Evolutionary conservation across 2,888 invertebrate species (phyloP), one percentile per base, ranked within the genome.

Genomic region (Tenthredo notha): DNA sequence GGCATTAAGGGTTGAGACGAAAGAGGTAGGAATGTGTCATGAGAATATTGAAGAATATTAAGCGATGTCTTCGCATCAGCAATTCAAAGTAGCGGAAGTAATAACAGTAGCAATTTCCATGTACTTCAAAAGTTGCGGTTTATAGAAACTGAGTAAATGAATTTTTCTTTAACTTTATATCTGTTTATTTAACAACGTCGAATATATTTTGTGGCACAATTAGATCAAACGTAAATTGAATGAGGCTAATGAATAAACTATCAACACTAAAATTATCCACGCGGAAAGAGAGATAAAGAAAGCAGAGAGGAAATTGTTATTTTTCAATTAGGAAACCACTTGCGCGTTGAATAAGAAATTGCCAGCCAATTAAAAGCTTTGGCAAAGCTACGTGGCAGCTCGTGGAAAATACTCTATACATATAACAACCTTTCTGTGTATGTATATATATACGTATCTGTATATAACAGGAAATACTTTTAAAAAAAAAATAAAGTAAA

Each of bases 21-120:
- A 18, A 78, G 21, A 25, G 61, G 61, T 61, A 25, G 80, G 40
- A 58, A 18, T 37, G 65, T 37, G 25, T 40, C 80, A 29, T 65
- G 40, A 82, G 61, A 82, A 40, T 82, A 65, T 82, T 65, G 65
- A 61, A 65, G 61, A 82, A 82, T 82, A 82, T 82, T 61, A 58
- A 78, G 58, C 78, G 58, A 78, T 58, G 78, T 58, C 58, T 78
- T 78, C 21, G 18, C 58, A 37, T 25, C 78, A 29, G 54, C 78
- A 78, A 43, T 12, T 78, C 58, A 21, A 54, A 12, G 78, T 33
- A 10, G 15, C 18, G 78, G 54, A 78, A 37, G 78, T 58, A 78
- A 78, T 54, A 58, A 58, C 58, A 37, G 78, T 50, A 47, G 29
- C 75, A 75, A 75, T 75, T 75, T 75, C 47, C 25, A 25, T 25